Base-by-base conservation (phyloP, 2,888 invertebrate genomes). In the Trichacis sp. region DNA sequence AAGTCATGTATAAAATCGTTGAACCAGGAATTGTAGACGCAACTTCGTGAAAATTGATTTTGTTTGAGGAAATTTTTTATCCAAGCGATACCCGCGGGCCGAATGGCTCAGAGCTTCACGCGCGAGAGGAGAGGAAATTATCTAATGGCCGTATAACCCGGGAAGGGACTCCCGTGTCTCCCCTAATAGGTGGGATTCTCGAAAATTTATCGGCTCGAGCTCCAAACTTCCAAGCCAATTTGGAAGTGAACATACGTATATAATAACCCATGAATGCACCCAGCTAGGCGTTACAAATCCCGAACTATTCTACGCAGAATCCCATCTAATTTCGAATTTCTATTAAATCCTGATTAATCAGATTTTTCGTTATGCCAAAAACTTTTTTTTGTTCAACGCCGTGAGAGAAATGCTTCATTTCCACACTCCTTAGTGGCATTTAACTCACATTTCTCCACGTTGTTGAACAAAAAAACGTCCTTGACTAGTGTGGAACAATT, bases 161-260 rank as follows among this genome's bases (percentile, higher is more conserved):
- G 20, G 14, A 12, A 47, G 29, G 30, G 49, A 42, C 52, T 53
- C 43, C 47, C 61, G 42, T 49, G 60, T 61, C 63, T 36, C 60
- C 42, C 63, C 69, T 75, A 79, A 79, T 78, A 72, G 74, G 70
- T 52, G 63, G 73, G 75, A 74, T 76, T 73, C 52, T 53, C 40
- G 71, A 58, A 75, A 79, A 33, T 77, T 78, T 77, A 78, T 77
- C 69, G 71, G 58, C 40, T 38, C 52, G 47, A 24, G 30, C 24
- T 24, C 24, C 47, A 68, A 68, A 70, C 54, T 53, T 50, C 40
- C 24, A n/a, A 4, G 9, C 15, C 42, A 15, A 14, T 42, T 17
- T 11, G 29, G 15, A 14, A 12, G 20, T 14, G 29, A 20, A 47
- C 18, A 1, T 29, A 29, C 47, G 47, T 47, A 24, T 29, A 47